phyloP scores from a whole-genome alignment of 2,797 vertebrate genomes.

The Fistularia commersonii region DNA sequence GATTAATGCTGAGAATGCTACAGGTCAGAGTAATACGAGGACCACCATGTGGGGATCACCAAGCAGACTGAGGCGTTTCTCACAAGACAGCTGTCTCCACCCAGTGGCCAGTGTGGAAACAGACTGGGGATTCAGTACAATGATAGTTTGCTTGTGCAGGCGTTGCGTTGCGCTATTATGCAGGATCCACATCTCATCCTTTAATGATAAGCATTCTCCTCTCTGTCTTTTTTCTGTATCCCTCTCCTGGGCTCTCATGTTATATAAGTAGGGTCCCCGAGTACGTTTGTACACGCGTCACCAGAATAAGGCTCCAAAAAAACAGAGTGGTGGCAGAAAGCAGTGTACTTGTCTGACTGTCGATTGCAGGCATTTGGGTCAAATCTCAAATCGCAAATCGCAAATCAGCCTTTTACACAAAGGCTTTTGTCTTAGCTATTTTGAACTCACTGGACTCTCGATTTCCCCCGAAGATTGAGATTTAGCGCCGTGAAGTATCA shows the following conservation, averaged over 20 bases:
- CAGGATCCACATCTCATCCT: slow-evolving; percentile 29
- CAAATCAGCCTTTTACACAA: too few relatives aligned
- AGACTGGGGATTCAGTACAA: slow-evolving; percentile 2
- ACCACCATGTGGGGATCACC: slow-evolving; percentile 27
- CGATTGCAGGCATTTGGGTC: too few relatives aligned
- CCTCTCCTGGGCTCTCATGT: slow-evolving; percentile 43
- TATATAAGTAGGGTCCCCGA: slow-evolving; percentile 69
- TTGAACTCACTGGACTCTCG: too few relatives aligned
- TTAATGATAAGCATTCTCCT: slow-evolving; percentile 10
- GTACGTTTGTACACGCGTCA: slow-evolving; percentile 15
- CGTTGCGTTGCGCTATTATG: slow-evolving; percentile 36
- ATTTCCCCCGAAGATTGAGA: too few relatives aligned
- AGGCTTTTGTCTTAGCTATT: too few relatives aligned
- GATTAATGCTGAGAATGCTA: slow-evolving; percentile 60
- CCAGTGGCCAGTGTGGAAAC: slow-evolving; percentile 59
- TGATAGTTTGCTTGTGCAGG: slow-evolving; percentile 9
- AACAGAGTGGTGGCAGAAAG: too few relatives aligned
- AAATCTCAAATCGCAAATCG: too few relatives aligned
- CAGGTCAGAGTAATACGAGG: slow-evolving; percentile 50
- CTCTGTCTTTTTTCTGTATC: slow-evolving; percentile 16
- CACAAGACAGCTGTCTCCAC: slow-evolving; percentile 72
- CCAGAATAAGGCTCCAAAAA: too few relatives aligned
- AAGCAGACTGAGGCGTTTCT: slow-evolving; percentile 21
- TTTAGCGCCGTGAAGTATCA: too few relatives aligned
- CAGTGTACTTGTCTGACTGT: too few relatives aligned